Percentiles rank a stretch among this genome's conserved stretches.
These are phyloP conservation scores for Ips typographus DNA, from an alignment of 1,140 invertebrate genomes.

Conservation along the genomic window DNA sequence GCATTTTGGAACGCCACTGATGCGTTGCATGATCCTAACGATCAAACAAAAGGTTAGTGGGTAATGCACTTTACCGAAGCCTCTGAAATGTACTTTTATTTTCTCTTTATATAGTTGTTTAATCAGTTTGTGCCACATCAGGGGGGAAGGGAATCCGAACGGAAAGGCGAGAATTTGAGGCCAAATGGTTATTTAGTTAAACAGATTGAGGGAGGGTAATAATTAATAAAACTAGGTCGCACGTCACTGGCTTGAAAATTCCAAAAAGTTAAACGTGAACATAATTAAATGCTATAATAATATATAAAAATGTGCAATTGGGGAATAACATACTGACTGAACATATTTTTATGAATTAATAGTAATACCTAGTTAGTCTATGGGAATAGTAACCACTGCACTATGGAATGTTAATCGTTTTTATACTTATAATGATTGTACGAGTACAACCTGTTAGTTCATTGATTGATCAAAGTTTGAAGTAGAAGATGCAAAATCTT, in stretches of 20 bases:
- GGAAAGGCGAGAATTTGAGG: conserved; percentile 26
- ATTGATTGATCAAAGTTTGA: not conserved
- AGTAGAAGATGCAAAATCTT: too few relatives aligned
- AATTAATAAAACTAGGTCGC: too few relatives aligned
- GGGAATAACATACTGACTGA: not conserved
- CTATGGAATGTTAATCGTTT: too few relatives aligned
- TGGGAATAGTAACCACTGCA: too few relatives aligned
- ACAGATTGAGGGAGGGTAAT: not conserved
- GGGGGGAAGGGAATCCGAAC: not conserved
- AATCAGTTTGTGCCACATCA: conserved; percentile 24
- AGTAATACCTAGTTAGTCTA: too few relatives aligned
- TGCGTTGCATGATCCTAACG: conserved; percentile 22
- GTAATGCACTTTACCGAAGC: conserved; percentile 36
- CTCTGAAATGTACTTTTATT: conserved; percentile 35
- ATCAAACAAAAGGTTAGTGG: conserved; percentile 31
- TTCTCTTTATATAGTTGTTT: conserved; percentile 29
- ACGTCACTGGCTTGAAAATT: conserved; percentile 8
- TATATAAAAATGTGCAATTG: not conserved
- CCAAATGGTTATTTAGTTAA: conserved; percentile 20
- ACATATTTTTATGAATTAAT: too few relatives aligned
- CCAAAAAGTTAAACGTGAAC: conserved; percentile 20
- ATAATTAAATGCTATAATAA: not conserved
- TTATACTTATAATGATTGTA: not conserved
- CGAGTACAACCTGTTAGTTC: not conserved
- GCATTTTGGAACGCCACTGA: conserved; percentile 20